These are phyloP conservation scores for Uromys caudimaculatus DNA, from an alignment of 2,797 vertebrate genomes.

Conservation along the genomic window DNA sequence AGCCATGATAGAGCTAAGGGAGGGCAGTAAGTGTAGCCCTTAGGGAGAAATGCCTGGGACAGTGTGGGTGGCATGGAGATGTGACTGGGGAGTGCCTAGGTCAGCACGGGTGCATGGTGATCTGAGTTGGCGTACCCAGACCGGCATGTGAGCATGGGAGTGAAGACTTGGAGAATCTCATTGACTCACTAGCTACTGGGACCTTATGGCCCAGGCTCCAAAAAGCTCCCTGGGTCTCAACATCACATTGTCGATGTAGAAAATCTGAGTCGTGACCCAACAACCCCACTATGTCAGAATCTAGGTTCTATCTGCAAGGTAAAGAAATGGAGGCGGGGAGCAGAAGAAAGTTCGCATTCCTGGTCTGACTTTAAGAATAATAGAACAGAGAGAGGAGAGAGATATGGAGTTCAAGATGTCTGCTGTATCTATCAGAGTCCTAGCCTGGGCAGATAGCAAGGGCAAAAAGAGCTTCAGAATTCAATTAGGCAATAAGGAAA, in stretches of 20 bases:
- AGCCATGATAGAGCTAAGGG: background rate
- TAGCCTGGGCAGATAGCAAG: constrained; percentile 6
- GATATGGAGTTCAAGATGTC: background rate
- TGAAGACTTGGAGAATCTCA: accelerated
- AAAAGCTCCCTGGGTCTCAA: background rate
- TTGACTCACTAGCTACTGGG: background rate
- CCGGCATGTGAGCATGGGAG: accelerated
- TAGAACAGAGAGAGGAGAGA: background rate
- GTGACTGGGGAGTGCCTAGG: background rate
- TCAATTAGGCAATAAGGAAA: constrained; percentile 76
- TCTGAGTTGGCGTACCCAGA: background rate
- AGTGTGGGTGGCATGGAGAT: accelerated
- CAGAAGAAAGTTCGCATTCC: accelerated
- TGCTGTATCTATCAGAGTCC: background rate
- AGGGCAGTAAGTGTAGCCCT: background rate
- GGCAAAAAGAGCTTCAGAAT: constrained; percentile 59
- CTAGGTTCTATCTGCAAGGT: background rate
- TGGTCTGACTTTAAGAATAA: background rate
- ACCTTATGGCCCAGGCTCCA: background rate
- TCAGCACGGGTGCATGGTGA: background rate
- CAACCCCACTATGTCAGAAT: accelerated
- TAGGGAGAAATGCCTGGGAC: background rate
- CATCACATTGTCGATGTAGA: background rate
- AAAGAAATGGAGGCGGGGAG: background rate
- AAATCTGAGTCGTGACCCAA: background rate